Evolutionary conservation across 2,888 invertebrate genomes (phyloP).

Genomic region (Rhingia campestris): DNA sequence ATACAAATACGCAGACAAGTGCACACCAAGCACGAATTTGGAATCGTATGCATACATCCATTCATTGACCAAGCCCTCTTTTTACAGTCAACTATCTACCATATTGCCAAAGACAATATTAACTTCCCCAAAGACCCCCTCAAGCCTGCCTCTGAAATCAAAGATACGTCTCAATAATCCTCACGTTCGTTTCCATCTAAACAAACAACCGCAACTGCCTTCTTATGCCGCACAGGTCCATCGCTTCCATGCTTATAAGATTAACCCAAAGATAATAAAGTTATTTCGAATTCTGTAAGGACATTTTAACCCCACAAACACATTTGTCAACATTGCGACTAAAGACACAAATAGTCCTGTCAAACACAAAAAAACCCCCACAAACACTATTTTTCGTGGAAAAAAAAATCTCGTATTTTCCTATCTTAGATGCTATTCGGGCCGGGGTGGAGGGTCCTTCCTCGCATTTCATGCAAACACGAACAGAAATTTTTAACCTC

Average conservation of each 20-base stretch:
- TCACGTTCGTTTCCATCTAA: conserved; percentile 26
- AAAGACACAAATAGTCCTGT: conserved; percentile 67
- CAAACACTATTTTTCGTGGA: not conserved
- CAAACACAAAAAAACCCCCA: conserved; percentile 40
- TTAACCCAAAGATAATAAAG: conserved; percentile 72
- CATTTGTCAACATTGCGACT: conserved; percentile 73
- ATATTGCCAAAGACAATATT: no score
- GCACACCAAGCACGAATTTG: no score
- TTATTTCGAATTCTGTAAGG: conserved; percentile 70
- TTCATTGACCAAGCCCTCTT: no score
- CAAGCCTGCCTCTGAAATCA: conserved; percentile 17
- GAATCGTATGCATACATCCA: no score
- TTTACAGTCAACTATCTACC: no score
- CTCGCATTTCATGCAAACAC: conserved; percentile 66
- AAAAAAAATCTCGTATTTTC: conserved; percentile 59
- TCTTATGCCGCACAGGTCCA: not conserved
- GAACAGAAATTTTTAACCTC: conserved; percentile 81
- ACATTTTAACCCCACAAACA: conserved; percentile 60
- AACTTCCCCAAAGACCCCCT: not conserved
- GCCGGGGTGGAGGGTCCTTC: conserved; percentile 9
- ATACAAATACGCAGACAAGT: no score
- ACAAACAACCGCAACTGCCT: conserved; percentile 25
- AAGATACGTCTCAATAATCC: conserved; percentile 57
- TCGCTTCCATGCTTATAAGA: conserved; percentile 44
- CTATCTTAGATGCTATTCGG: conserved; percentile 69